Evolutionary conservation across 2,797 vertebrate species (phyloP).

Genomic region (Graptemys geographica): DNA sequence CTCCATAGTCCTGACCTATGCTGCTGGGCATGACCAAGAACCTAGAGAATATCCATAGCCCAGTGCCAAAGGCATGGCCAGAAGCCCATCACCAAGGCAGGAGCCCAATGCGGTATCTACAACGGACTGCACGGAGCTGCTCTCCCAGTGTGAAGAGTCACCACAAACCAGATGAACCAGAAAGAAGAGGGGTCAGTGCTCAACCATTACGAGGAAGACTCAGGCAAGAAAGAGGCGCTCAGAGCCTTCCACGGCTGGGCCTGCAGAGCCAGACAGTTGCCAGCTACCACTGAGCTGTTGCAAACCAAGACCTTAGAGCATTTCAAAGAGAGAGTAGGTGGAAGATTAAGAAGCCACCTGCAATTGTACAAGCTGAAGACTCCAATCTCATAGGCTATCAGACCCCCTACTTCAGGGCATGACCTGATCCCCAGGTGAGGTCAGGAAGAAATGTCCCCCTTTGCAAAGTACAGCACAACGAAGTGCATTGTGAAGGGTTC

Average conservation of each 20-base stretch:
- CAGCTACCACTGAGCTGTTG: neutral
- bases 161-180: too few species aligned
- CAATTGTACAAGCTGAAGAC: neutral
- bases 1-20: neutral
- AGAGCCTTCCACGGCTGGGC: accelerated
- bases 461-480: neutral
- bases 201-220: neutral
- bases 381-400: neutral
- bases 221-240: neutral
- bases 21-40: neutral
- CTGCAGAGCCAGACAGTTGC: accelerated
- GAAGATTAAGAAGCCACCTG: neutral
- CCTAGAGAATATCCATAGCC: neutral
- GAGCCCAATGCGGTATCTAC: neutral
- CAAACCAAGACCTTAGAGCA: neutral
- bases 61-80: neutral
- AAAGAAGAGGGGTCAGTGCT: neutral
- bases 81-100: neutral
- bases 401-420: neutral
- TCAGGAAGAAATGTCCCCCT: neutral
- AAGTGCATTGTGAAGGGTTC: neutral
- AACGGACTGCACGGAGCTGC: neutral
- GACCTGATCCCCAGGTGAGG: neutral
- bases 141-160: neutral
- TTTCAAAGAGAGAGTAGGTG: neutral